Conservation (phyloP, 2,113 vertebrate genomes). For the Gnathonemus longibarbis region DNA sequence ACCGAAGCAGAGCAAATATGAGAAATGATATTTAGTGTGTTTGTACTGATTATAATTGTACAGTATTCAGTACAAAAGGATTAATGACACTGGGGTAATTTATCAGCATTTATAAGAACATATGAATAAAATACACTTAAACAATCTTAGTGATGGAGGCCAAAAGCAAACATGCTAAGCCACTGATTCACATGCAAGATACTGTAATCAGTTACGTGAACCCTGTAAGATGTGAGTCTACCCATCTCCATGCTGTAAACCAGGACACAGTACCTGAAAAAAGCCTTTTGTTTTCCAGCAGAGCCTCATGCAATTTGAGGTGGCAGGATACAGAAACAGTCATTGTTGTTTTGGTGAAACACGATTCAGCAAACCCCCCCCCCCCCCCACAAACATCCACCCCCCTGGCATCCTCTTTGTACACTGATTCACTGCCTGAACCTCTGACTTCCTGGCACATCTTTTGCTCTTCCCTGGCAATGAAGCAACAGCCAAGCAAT, state of each 20-base stretch:
- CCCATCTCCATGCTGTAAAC: too few relatives aligned
- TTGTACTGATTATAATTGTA: background rate
- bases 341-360: background rate
- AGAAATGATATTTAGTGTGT: background rate
- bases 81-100: background rate
- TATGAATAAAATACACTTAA: background rate
- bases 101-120: background rate
- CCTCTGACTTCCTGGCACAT: background rate
- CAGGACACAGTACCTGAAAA: background rate
- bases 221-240: background rate
- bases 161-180: background rate
- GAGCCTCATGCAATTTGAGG: background rate
- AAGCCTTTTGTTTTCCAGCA: background rate
- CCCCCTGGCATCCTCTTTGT: conserved; percentile 31
- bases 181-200: background rate
- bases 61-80: background rate
- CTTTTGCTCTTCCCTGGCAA: conserved; percentile 17
- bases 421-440: conserved; percentile 15
- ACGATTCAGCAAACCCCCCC: background rate
- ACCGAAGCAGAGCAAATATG: background rate
- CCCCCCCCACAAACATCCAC: background rate
- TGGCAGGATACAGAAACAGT: background rate
- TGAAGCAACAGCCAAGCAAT: conserved; percentile 46
- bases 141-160: background rate
- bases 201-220: background rate